phyloP scores from a whole-genome alignment of 2,797 vertebrate genomes.

The Falco peregrinus region DNA sequence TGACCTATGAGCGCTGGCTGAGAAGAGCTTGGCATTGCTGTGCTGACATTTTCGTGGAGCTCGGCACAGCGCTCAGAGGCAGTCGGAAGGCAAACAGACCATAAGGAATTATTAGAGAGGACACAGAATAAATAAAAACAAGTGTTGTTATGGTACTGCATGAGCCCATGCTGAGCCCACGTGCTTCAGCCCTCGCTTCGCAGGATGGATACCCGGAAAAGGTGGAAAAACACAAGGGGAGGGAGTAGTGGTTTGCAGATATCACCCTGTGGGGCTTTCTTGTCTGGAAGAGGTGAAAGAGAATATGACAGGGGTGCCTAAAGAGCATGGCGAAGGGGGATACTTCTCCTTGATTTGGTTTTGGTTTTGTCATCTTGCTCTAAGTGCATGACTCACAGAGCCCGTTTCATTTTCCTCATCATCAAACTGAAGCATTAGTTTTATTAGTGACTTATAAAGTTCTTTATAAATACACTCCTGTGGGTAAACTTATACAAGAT shows the following conservation, averaged over 20 bases:
- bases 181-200: neutral
- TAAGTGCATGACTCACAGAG: neutral
- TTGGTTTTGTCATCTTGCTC: neutral
- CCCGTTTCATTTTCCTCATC: rapidly evolving
- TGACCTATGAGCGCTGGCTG: neutral
- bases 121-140: neutral
- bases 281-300: neutral
- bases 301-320: too few relatives aligned
- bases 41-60: neutral
- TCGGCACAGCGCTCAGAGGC: neutral
- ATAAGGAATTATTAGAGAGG: neutral
- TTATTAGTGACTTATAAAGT: neutral
- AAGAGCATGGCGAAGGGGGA: neutral
- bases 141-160: neutral
- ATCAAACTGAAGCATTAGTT: neutral
- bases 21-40: neutral
- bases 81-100: neutral
- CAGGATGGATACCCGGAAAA: neutral
- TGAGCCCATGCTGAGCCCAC: neutral
- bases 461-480: neutral
- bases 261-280: neutral
- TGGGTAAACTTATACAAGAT: neutral
- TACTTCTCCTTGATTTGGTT: neutral
- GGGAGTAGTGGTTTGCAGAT: neutral
- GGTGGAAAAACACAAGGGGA: neutral